Conservation (phyloP, 1,140 invertebrate genomes). For the Diorhabda elongata region DNA sequence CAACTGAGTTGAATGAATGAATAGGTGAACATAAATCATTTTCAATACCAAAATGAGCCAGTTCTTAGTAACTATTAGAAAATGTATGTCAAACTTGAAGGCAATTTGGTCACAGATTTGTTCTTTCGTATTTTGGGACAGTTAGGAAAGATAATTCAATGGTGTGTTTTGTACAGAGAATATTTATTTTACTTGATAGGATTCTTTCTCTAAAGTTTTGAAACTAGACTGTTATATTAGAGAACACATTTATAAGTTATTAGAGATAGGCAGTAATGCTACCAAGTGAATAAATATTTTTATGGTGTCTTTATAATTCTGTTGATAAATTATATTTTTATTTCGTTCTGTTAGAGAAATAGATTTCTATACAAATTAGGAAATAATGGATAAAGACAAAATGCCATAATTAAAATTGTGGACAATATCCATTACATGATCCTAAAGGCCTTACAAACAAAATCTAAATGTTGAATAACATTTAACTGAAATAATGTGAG, state of each 20-base stretch:
- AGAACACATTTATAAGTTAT: not conserved
- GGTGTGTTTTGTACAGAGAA: slow-evolving; percentile 1
- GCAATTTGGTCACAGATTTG: not conserved
- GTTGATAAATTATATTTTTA: not conserved
- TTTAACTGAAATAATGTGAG: no score
- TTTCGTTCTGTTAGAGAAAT: not conserved
- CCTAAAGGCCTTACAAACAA: no score
- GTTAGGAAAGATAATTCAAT: not conserved
- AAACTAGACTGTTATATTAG: slow-evolving; percentile 1
- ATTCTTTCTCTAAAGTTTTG: not conserved
- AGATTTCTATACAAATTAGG: not conserved
- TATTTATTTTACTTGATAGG: not conserved
- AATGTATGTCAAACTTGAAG: no score
- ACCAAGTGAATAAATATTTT: no score
- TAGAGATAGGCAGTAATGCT: no score
- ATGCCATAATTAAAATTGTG: no score
- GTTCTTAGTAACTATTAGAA: no score
- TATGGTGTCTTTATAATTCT: not conserved
- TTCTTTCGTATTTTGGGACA: not conserved
- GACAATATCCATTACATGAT: no score
- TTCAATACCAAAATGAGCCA: no score
- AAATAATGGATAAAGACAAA: not conserved
- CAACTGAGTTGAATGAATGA: no score
- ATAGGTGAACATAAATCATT: no score
- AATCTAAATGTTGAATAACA: no score